Conservation (phyloP, 2,797 vertebrate species). For the Jordanella pulchra region DNA sequence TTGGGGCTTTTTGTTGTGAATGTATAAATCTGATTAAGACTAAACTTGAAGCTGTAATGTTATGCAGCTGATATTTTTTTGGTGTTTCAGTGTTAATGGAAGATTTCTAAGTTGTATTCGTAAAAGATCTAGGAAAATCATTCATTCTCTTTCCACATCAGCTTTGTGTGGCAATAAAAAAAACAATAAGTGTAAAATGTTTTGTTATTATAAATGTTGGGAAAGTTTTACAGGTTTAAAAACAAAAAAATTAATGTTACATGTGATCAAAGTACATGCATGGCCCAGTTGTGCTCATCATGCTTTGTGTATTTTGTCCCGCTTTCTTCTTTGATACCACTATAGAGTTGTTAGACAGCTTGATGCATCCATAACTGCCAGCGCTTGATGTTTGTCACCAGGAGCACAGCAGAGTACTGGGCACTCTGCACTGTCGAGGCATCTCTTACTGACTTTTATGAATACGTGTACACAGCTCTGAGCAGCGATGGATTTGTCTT, state of each 20-base stretch:
- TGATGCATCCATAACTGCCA: slow-evolving; percentile 60
- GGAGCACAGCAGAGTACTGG: slow-evolving; percentile 42
- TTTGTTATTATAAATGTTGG: background rate
- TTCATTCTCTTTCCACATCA: background rate
- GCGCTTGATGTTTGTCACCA: slow-evolving; percentile 48
- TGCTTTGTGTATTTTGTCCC: slow-evolving; percentile 40
- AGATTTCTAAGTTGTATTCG: background rate
- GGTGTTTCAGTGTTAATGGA: background rate
- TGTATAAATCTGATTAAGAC: background rate
- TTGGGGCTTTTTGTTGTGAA: background rate
- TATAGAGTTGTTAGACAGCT: slow-evolving; percentile 66
- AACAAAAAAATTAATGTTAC: background rate
- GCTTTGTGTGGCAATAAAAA: background rate
- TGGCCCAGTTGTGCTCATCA: slow-evolving; percentile 6
- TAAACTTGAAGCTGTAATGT: too few relatives aligned
- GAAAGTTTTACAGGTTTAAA: background rate
- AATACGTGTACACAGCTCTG: slow-evolving; percentile 79
- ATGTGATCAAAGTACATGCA: too few relatives aligned
- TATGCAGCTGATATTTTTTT: too few relatives aligned
- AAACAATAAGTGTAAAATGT: background rate
- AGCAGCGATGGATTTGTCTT: slow-evolving; percentile 83
- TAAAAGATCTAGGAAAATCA: background rate
- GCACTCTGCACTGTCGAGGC: slow-evolving; percentile 62
- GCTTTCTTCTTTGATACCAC: slow-evolving; percentile 27
- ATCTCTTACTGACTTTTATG: slow-evolving; percentile 79